Evolutionary conservation across 2,113 vertebrate species (phyloP).

Genomic region (Irena cyanogastra): DNA sequence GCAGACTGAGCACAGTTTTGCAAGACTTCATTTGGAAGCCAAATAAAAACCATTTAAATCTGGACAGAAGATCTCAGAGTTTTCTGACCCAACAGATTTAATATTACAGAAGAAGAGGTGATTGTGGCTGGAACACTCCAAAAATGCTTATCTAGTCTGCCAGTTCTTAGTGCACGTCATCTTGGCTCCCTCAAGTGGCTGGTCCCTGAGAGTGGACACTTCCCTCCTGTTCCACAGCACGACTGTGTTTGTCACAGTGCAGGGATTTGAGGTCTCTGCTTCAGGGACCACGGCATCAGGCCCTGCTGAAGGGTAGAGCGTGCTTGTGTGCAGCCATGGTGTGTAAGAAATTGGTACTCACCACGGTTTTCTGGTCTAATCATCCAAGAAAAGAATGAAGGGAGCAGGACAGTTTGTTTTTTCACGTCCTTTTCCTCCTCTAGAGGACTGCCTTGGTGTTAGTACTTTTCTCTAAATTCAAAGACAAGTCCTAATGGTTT

Average conservation of each 20-base stretch:
- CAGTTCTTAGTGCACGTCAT: not conserved
- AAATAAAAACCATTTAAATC: not conserved
- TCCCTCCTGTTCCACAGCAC: not conserved
- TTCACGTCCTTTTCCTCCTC: not conserved
- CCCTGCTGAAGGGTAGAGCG: rapidly evolving
- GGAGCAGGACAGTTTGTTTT: too few relatives aligned
- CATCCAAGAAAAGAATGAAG: not conserved
- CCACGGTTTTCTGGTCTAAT: not conserved
- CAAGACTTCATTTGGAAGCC: not conserved
- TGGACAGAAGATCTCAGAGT: not conserved
- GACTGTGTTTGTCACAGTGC: rapidly evolving
- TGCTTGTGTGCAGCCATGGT: not conserved
- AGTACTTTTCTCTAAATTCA: not conserved
- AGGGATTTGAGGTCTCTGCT: not conserved
- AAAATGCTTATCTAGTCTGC: not conserved
- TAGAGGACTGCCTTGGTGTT: not conserved
- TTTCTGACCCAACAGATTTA: not conserved
- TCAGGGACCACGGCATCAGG: not conserved
- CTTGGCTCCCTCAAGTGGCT: constrained; percentile 46
- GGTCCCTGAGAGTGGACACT: not conserved
- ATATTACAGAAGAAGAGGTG: not conserved
- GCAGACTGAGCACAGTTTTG: not conserved
- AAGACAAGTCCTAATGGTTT: not conserved
- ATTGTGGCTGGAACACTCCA: not conserved
- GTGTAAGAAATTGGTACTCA: not conserved